Evolutionary conservation across 2,888 invertebrate species (phyloP).

Genomic region (Noctua fimbriata): DNA sequence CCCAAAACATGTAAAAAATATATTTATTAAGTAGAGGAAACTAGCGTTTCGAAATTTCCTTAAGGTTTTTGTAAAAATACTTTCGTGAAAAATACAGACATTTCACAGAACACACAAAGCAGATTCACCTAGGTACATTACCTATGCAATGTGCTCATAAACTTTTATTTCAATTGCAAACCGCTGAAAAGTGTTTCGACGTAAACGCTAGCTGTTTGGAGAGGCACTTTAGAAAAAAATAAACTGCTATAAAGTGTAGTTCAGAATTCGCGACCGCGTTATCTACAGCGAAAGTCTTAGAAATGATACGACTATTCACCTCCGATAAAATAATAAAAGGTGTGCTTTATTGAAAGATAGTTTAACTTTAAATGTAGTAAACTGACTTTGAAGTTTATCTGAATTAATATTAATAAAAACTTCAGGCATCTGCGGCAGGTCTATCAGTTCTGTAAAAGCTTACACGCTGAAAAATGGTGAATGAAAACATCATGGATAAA

Average conservation of each 20-base stretch:
- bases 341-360: background rate
- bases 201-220: constrained; percentile 73
- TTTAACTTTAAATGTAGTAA: too few species aligned
- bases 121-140: constrained; percentile 45
- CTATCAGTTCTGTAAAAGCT: background rate
- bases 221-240: constrained; percentile 74
- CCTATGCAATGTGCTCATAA: constrained; percentile 52
- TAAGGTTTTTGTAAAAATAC: constrained; percentile 14
- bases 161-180: constrained; percentile 70
- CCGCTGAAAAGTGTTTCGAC: constrained; percentile 73
- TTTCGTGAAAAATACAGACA: constrained; percentile 28
- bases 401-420: too few species aligned
- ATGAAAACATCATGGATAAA: background rate
- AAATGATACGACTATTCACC: constrained; percentile 18
- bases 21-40: too few species aligned
- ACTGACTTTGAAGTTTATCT: background rate
- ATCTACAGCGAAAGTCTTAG: constrained; percentile 53
- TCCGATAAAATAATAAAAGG: background rate
- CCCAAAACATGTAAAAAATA: too few species aligned
- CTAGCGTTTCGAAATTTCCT: too few species aligned
- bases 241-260: constrained; percentile 71
- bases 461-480: background rate
- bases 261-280: constrained; percentile 61
- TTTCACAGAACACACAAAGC: constrained; percentile 45
- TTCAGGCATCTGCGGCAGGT: background rate